phyloP scores from a whole-genome alignment of 1,140 invertebrate genomes.

The Drosophila nasuta region DNA sequence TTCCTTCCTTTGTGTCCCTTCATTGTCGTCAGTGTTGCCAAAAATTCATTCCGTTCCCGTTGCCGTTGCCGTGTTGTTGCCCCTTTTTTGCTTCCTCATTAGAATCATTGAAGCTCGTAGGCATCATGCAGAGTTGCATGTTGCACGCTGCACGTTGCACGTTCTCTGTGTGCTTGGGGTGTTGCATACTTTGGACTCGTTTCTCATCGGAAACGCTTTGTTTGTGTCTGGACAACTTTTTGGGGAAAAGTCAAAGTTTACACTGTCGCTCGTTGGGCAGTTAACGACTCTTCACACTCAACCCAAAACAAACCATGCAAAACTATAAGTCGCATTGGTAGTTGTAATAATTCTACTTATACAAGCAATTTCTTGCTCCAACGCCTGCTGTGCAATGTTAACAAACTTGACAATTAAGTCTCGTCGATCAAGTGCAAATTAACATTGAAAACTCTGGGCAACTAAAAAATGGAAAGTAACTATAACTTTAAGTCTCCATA shows the following conservation, averaged over 20 bases:
- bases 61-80: constrained; percentile 12
- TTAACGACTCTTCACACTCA: constrained; percentile 74
- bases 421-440: not conserved
- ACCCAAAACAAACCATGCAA: constrained; percentile 37
- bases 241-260: constrained; percentile 61
- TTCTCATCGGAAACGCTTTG: constrained; percentile 72
- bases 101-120: constrained; percentile 31
- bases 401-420: constrained; percentile 1
- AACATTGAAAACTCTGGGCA: no score
- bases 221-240: constrained; percentile 67
- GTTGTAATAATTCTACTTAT: constrained; percentile 16
- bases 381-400: constrained; percentile 3
- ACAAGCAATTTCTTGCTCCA: constrained; percentile 8
- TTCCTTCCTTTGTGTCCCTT: constrained; percentile 14
- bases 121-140: constrained; percentile 18
- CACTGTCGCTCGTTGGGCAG: constrained; percentile 63
- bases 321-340: constrained; percentile 7
- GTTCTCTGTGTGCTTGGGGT: constrained; percentile 37
- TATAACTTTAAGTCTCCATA: no score
- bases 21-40: constrained; percentile 41
- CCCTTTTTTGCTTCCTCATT: constrained; percentile 33
- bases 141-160: constrained; percentile 13
- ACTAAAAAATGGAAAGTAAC: no score
- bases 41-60: constrained; percentile 10
- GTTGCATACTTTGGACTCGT: constrained; percentile 65